These are phyloP conservation scores for Tauraco erythrolophus DNA, from an alignment of 2,113 vertebrate species.

Conservation along the genomic window DNA sequence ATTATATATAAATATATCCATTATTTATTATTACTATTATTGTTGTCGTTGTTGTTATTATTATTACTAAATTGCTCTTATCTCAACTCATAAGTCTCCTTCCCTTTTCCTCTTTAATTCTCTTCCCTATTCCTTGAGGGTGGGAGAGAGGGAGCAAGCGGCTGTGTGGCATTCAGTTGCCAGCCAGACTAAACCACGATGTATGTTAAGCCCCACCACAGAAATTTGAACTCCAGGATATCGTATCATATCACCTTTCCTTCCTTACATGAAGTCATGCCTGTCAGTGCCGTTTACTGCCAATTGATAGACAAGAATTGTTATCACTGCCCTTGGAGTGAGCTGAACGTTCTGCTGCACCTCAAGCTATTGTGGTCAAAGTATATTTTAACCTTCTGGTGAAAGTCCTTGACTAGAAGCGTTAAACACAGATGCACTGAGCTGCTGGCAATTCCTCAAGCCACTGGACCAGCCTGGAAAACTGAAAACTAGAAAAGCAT, in stretches of 20 bases:
- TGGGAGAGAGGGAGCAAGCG: too few relatives aligned
- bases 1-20: too few relatives aligned
- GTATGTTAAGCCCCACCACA: not conserved
- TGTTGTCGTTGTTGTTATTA: too few relatives aligned
- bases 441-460: not conserved
- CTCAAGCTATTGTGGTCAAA: not conserved
- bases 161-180: too few relatives aligned
- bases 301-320: not conserved
- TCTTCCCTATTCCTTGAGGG: too few relatives aligned
- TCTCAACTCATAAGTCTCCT: too few relatives aligned
- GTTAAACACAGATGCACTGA: not conserved
- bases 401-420: not conserved
- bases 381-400: not conserved
- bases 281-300: not conserved
- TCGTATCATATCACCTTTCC: not conserved
- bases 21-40: too few relatives aligned
- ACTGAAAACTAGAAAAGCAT: not conserved
- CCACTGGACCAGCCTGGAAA: not conserved
- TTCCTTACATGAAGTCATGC: not conserved
- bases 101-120: too few relatives aligned
- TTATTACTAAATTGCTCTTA: too few relatives aligned
- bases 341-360: not conserved
- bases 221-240: not conserved
- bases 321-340: not conserved
- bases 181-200: too few relatives aligned